A percentile compares a stretch with the other conserved stretches of the same genome.
phyloP scores from a whole-genome alignment of 2,113 vertebrate genomes.

The Burhinus bistriatus region DNA sequence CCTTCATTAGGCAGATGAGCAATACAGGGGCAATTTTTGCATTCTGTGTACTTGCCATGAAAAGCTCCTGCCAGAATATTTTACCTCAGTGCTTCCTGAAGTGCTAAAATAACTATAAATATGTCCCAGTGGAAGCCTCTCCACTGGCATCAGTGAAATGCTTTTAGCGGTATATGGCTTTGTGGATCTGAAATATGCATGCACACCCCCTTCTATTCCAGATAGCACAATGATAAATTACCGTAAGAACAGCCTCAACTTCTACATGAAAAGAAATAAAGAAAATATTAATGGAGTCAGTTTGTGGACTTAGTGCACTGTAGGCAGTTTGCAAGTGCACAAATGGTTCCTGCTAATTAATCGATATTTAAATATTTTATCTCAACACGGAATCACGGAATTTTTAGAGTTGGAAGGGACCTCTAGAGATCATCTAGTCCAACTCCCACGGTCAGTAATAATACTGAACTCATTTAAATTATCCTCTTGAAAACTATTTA shows the following conservation, averaged over 20 bases:
- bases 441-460: not conserved
- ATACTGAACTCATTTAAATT: not conserved
- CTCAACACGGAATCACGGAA: too few relatives aligned
- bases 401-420: too few relatives aligned
- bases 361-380: not conserved
- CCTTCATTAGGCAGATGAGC: rapidly evolving
- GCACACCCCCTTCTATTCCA: not conserved
- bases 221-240: not conserved
- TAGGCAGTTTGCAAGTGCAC: not conserved
- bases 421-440: too few relatives aligned
- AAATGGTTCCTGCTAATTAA: not conserved
- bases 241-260: not conserved
- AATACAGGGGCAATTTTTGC: not conserved
- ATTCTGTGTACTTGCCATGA: not conserved
- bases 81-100: not conserved
- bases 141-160: not conserved
- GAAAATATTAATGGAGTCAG: not conserved
- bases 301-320: not conserved
- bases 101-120: not conserved
- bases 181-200: not conserved
- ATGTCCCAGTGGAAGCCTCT: not conserved
- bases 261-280: not conserved
- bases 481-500: not conserved
- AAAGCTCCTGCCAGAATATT: not conserved
- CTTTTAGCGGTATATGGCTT: not conserved